A percentile compares a stretch with the other conserved stretches of the same genome.
Evolutionary conservation across 2,113 vertebrate genomes (phyloP).

Genomic region (Crotalus horridus): DNA sequence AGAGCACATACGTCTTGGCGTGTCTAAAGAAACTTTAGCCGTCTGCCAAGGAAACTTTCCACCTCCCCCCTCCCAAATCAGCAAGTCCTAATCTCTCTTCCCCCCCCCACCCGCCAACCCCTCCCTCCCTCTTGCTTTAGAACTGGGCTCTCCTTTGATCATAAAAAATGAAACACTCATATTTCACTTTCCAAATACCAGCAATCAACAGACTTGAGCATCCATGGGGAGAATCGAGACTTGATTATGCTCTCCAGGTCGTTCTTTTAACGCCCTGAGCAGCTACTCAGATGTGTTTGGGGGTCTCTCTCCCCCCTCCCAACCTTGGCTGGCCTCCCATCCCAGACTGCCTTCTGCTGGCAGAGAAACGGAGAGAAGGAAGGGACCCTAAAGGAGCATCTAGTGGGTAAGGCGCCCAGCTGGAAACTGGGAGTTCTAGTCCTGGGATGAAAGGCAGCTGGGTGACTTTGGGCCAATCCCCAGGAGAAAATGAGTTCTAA

Average conservation of each 20-base stretch:
- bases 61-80: not conserved
- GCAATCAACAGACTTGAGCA: slow-evolving; percentile 66
- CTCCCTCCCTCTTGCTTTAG: slow-evolving; percentile 56
- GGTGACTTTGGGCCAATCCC: no score
- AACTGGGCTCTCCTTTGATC: slow-evolving; percentile 72
- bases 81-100: not conserved
- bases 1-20: slow-evolving; percentile 73
- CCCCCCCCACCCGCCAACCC: not conserved
- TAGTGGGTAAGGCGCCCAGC: not conserved
- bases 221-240: slow-evolving; percentile 58
- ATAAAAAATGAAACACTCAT: slow-evolving; percentile 61
- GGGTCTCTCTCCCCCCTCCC: not conserved
- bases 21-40: slow-evolving; percentile 74
- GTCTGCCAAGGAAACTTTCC: slow-evolving; percentile 55
- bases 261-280: slow-evolving; percentile 60
- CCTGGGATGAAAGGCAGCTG: not conserved
- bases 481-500: not conserved
- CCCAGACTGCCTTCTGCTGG: slow-evolving; percentile 38
- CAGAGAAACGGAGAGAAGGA: slow-evolving; percentile 35
- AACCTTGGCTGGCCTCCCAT: not conserved
- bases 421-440: not conserved
- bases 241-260: slow-evolving; percentile 55
- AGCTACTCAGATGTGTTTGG: not conserved
- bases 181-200: slow-evolving; percentile 75
- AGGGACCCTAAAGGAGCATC: not conserved